These are phyloP conservation scores for Diabrotica balteata DNA, from an alignment of 2,888 invertebrate species.

Conservation along the genomic window DNA sequence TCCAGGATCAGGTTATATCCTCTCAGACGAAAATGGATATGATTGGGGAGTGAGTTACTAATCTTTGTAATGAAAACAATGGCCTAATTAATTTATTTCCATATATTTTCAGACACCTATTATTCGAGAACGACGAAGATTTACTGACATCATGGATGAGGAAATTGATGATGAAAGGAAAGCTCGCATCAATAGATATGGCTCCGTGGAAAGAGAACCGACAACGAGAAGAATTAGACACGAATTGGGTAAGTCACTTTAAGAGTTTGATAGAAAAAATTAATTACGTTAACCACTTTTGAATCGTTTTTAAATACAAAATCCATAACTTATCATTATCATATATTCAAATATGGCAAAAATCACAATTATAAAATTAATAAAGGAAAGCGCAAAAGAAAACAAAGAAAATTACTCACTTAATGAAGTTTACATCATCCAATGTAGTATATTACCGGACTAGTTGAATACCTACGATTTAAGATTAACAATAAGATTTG, in stretches of 20 bases:
- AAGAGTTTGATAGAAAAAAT: too few relatives aligned
- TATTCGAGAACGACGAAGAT: constrained; percentile 87
- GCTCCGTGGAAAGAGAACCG: constrained; percentile 65
- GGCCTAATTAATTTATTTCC: not conserved
- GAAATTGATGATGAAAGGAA: constrained; percentile 91
- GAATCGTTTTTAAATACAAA: not conserved
- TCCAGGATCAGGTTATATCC: constrained; percentile 71
- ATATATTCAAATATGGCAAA: too few relatives aligned
- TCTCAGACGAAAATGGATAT: constrained; percentile 72
- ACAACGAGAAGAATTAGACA: constrained; percentile 79
- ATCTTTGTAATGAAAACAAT: not conserved
- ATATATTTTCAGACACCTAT: constrained; percentile 73
- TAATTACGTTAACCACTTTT: too few relatives aligned
- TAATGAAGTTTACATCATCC: too few relatives aligned
- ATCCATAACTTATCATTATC: too few relatives aligned
- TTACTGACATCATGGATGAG: constrained; percentile 95
- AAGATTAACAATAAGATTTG: too few relatives aligned
- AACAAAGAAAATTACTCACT: too few relatives aligned
- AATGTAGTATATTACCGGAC: too few relatives aligned
- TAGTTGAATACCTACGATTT: too few relatives aligned
- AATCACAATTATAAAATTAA: too few relatives aligned
- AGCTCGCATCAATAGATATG: constrained; percentile 80
- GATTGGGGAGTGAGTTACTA: constrained; percentile 75
- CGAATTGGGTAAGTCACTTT: constrained; percentile 69
- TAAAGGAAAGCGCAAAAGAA: too few relatives aligned